Conservation (phyloP, 1,140 invertebrate genomes). For the Ephestia elutella region DNA sequence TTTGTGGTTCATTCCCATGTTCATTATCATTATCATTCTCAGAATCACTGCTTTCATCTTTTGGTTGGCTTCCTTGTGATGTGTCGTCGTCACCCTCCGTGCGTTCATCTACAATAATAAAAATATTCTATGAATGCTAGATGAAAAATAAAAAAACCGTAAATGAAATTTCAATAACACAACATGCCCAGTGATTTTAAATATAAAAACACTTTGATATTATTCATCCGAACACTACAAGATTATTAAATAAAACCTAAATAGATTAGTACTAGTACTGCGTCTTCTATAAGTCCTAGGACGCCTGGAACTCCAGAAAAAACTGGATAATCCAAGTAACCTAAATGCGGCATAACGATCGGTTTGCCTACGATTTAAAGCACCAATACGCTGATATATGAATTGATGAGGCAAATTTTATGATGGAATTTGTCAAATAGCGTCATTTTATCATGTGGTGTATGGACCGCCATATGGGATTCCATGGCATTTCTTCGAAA, state of each 20-base stretch:
- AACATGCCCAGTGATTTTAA: background rate
- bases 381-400: constrained; percentile 19
- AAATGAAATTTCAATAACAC: background rate
- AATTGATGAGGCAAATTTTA: constrained; percentile 31
- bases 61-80: constrained; percentile 66
- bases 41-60: constrained; percentile 64
- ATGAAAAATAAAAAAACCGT: background rate
- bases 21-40: constrained; percentile 53
- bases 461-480: constrained; percentile 72
- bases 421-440: constrained; percentile 48
- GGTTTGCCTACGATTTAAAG: constrained; percentile 30
- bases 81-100: constrained; percentile 69
- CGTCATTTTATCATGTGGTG: constrained; percentile 71
- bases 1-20: constrained; percentile 41
- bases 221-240: background rate
- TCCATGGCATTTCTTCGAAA: constrained; percentile 71
- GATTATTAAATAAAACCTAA: background rate
- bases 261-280: constrained; percentile 14
- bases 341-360: constrained; percentile 39
- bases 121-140: background rate
- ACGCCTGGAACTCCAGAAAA: constrained; percentile 52
- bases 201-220: background rate
- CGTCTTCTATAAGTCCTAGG: constrained; percentile 32
- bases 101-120: constrained; percentile 51
- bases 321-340: constrained; percentile 54